Conservation (phyloP, 2,113 vertebrate species). For the cattle (Bos taurus) region DNA sequence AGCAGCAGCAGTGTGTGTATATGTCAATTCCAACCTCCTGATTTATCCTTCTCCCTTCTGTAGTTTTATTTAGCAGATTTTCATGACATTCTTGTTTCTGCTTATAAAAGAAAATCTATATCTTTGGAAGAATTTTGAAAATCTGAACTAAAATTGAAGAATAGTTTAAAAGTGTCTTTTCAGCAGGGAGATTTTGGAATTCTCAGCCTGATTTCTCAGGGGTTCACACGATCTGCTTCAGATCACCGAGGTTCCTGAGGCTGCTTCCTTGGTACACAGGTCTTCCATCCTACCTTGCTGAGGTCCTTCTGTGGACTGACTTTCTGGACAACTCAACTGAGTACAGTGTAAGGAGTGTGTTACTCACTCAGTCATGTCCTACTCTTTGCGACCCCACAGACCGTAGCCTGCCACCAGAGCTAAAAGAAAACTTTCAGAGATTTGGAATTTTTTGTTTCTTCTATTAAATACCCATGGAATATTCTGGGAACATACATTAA, state of each 20-base stretch:
- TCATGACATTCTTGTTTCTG: not conserved
- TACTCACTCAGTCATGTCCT: not conserved
- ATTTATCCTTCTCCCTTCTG: not conserved
- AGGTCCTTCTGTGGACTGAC: not conserved
- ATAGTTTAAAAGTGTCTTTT: not conserved
- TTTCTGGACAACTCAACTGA: not conserved
- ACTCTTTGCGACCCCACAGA: not conserved
- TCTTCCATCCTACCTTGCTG: accelerated
- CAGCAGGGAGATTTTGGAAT: not conserved
- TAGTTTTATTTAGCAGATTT: not conserved
- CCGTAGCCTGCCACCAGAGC: not conserved
- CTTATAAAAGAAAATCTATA: not conserved
- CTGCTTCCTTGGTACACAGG: accelerated
- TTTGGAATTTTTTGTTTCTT: not conserved
- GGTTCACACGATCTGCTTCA: accelerated
- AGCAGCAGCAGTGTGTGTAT: not conserved
- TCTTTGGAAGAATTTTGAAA: not conserved
- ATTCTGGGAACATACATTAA: conserved; percentile 2
- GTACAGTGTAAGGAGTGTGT: not conserved
- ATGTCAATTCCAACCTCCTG: not conserved
- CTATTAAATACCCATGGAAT: conserved; percentile 27
- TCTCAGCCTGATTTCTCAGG: accelerated
- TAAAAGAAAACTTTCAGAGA: not conserved
- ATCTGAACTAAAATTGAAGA: not conserved
- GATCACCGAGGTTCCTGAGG: accelerated